Conservation (phyloP, 2,888 invertebrate genomes). For the Hirtodrosophila duncani region DNA sequence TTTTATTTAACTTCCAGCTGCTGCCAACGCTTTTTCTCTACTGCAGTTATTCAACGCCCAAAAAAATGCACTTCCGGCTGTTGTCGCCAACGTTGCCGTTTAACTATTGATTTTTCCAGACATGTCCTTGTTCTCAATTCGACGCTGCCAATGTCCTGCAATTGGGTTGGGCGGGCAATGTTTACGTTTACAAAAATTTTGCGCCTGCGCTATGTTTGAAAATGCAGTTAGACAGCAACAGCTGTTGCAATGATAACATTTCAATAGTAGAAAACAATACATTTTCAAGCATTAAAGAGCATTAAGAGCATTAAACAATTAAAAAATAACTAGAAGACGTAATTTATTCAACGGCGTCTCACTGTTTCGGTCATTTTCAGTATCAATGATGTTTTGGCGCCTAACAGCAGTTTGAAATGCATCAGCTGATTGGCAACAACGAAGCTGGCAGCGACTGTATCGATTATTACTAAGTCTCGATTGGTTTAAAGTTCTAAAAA, state of each 20-base stretch:
- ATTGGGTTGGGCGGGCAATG: constrained; percentile 49
- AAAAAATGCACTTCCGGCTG: constrained; percentile 59
- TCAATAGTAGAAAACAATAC: not conserved
- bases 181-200: constrained; percentile 41
- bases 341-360: no score
- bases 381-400: no score
- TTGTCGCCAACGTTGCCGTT: constrained; percentile 33
- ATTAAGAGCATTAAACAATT: no score
- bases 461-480: no score
- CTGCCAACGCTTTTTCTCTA: constrained; percentile 4
- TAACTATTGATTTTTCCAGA: constrained; percentile 74
- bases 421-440: no score
- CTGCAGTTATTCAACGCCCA: constrained; percentile 26
- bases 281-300: no score
- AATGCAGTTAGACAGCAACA: constrained; percentile 40
- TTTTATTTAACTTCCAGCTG: not conserved
- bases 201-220: constrained; percentile 46
- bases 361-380: no score
- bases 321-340: no score
- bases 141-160: constrained; percentile 32
- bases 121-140: constrained; percentile 74
- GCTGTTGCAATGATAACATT: constrained; percentile 2
- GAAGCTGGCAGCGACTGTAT: no score
- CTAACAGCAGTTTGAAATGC: no score
- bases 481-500: no score